Base-by-base conservation (phyloP, 2,113 vertebrate genomes). In the Entosphenus tridentatus region DNA sequence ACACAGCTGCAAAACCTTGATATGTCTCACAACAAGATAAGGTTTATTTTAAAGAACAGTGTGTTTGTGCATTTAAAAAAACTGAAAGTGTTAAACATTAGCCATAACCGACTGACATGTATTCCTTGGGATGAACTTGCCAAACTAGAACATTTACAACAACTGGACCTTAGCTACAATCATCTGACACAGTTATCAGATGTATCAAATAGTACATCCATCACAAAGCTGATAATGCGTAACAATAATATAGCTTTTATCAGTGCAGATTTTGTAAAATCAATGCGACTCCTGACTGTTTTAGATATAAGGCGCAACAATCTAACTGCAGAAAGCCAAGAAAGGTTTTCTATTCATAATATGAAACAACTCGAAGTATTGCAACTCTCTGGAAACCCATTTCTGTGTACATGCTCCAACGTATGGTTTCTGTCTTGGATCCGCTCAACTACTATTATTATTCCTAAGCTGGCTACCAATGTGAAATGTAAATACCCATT, bases 401-500 rank as follows among this genome's bases (percentile, higher is more conserved):
- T 95, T 71, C 71, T 81, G 39, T 96, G 92, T 72, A 84, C 80
- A 2, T 97, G 92, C 73, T 88, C 87, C 67, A 83, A 86, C 2
- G 81, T 86, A 14, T 89, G 86, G 87, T 86, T 97, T 70, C 80
- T 87, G 67, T 80, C 73, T 68, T 96, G 92, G 92, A 81, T 95
- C 72, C 95, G 95, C 73, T 79, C 67, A 1, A 96, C 89, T 0
- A 79, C 75, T 1, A 89, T 96, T 21, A 79, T 78, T 16, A 92
- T 96, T 73, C 91, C 92, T 39, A 78, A 77, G 57, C 75, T 97
- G 69, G 88, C 83, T 72, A 89, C 84, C 0, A 88, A 86, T 0
- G 88, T 97, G 68, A 86, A 74, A 11, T 97, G 92, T 68, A 77
- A 39, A 39, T 39, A 75, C 10, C 79, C 81, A 5, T 91, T 91